Percentiles rank a stretch among this genome's conserved stretches.
phyloP scores from a whole-genome alignment of 2,797 vertebrate species.

The Mus spretus region DNA sequence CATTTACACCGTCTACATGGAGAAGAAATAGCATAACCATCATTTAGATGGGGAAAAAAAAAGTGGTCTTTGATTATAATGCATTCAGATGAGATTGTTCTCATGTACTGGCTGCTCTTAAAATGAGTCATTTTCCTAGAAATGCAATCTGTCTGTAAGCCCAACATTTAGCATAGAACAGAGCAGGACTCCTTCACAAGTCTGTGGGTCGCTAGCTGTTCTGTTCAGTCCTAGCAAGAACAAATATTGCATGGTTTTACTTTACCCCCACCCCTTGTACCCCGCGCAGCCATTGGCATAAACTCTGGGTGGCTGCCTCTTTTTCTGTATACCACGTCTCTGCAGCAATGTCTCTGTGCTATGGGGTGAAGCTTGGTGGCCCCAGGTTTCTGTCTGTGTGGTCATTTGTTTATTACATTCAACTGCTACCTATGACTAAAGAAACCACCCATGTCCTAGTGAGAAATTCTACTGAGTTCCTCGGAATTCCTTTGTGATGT shows the following conservation, averaged over 20 bases:
- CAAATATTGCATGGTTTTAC: not conserved
- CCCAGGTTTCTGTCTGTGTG: not conserved
- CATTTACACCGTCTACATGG: not conserved
- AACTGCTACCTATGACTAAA: not conserved
- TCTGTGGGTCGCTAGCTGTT: not conserved
- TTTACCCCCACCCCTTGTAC: not conserved
- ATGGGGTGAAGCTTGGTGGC: not conserved
- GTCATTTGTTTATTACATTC: not conserved
- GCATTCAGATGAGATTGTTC: not conserved
- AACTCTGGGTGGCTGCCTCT: too few species aligned
- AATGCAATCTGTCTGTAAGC: not conserved
- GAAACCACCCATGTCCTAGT: not conserved
- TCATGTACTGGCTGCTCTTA: not conserved
- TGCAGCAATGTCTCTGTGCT: not conserved
- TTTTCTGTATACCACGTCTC: not conserved
- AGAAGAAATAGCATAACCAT: not conserved
- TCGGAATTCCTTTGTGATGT: not conserved
- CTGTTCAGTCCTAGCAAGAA: not conserved
- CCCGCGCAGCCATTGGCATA: not conserved
- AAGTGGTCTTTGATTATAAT: not conserved
- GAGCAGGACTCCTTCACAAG: not conserved
- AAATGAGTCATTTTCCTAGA: not conserved
- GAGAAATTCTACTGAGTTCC: not conserved
- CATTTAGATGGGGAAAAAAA: not conserved
- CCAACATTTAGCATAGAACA: not conserved